Base-by-base conservation (phyloP, 2,113 vertebrate species). In the Siniperca knerii region DNA sequence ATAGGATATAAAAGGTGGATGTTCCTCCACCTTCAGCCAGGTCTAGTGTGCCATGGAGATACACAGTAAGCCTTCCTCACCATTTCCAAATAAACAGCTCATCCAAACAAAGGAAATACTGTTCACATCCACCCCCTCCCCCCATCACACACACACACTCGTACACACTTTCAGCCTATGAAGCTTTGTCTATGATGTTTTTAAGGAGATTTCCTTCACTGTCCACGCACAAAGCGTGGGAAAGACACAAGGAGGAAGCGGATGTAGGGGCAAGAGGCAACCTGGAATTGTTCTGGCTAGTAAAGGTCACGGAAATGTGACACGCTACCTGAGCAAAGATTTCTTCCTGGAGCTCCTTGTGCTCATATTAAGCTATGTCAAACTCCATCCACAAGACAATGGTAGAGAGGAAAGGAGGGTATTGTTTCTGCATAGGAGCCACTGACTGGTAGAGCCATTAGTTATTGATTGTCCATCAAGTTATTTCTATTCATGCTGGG, bases 201-300 rank as follows among this genome's bases (percentile, higher is more conserved):
- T 93, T 86, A 78, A 92, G 92, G 93, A 93, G 93, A 90, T 94
- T 96, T 96, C 95, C 96, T 96, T 94, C 93, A 91, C 91, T 95
- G 94, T 96, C 94, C 88, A 86, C 85, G 82, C 85, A 83, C 87
- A 66, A 89, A 94, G 93, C 95, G 95, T 96, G 96, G 95, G 95
- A 96, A 96, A 95, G 93, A 95, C 93, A 90, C 91, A 89, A 84
- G 88, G 89, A 96, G 96, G 95, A 96, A 96, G 90, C 92, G 94
- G 94, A 94, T 83, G 77, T 90, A 77, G 87, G 89, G 87, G 79
- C 93, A 92, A 93, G 90, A 95, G 94, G 89, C 92, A 88, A 92
- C 93, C 93, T 96, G 93, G 93, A 94, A 96, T 96, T 96, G 96
- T 96, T 96, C 94, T 94, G 86, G 86, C 90, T 6, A 78, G 90